These are phyloP conservation scores for Galerucella pusilla DNA, from an alignment of 2,888 invertebrate species.

Conservation along the genomic window DNA sequence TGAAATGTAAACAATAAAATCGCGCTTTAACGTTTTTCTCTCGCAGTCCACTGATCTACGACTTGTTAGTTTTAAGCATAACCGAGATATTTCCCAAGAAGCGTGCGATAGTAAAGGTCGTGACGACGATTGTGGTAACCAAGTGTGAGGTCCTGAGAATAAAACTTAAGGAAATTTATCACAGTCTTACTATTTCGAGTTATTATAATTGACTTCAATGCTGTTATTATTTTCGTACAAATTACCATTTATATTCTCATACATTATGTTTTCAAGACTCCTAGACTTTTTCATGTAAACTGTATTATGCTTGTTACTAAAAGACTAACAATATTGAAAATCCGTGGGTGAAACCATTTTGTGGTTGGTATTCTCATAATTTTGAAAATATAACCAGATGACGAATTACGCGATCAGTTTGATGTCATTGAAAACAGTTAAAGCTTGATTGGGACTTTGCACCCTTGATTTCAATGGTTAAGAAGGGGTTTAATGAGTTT, in stretches of 20 bases:
- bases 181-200: constrained; percentile 27
- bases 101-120: constrained; percentile 41
- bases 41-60: background rate
- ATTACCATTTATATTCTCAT: constrained; percentile 24
- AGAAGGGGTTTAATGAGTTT: too few relatives aligned
- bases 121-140: constrained; percentile 36
- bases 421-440: too few relatives aligned
- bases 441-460: too few relatives aligned
- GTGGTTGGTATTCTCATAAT: too few relatives aligned
- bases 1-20: background rate
- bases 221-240: constrained; percentile 22
- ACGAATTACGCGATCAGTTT: too few relatives aligned
- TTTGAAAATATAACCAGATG: too few relatives aligned
- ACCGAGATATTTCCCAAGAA: constrained; percentile 37
- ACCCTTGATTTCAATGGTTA: too few relatives aligned
- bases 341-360: too few relatives aligned
- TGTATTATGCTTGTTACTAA: too few relatives aligned
- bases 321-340: too few relatives aligned
- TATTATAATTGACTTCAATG: constrained; percentile 18
- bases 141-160: constrained; percentile 41
- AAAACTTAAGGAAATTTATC: constrained; percentile 31
- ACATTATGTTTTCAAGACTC: background rate
- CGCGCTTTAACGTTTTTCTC: constrained; percentile 3
- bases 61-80: constrained; percentile 27
- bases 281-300: background rate